Evolutionary conservation across 1,140 invertebrate species (phyloP).

Genomic region (Melanaphis sacchari): DNA sequence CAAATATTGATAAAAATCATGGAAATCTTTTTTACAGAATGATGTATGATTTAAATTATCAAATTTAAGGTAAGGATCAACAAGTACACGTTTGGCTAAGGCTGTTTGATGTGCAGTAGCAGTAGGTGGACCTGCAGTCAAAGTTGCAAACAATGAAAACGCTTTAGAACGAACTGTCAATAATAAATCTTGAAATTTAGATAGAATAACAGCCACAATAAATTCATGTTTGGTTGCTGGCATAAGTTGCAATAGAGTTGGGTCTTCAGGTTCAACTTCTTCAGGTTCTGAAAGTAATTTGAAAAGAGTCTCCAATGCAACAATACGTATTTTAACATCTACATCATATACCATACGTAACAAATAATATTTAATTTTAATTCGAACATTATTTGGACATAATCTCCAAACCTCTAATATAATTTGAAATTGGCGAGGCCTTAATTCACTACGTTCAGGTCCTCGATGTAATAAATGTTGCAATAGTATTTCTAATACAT

Average conservation of each 20-base stretch:
- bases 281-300: conserved; percentile 51
- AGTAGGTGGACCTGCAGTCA: conserved; percentile 37
- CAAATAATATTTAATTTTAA: conserved; percentile 53
- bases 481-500: conserved; percentile 35
- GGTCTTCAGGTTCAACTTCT: conserved; percentile 32
- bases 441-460: conserved; percentile 53
- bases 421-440: conserved; percentile 47
- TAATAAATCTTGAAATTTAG: conserved; percentile 52
- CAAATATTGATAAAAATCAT: conserved; percentile 44
- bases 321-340: conserved; percentile 46
- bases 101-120: conserved; percentile 49
- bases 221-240: conserved; percentile 50
- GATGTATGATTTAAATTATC: conserved; percentile 41
- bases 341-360: conserved; percentile 38
- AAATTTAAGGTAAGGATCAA: conserved; percentile 35
- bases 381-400: conserved; percentile 41
- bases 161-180: conserved; percentile 51
- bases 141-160: conserved; percentile 27
- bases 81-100: conserved; percentile 37
- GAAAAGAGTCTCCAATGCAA: conserved; percentile 36
- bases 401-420: conserved; percentile 54
- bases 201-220: conserved; percentile 36
- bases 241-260: conserved; percentile 15
- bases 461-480: conserved; percentile 51
- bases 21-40: conserved; percentile 47